Conservation (phyloP, 2,888 invertebrate genomes). For the Apeira syringaria region DNA sequence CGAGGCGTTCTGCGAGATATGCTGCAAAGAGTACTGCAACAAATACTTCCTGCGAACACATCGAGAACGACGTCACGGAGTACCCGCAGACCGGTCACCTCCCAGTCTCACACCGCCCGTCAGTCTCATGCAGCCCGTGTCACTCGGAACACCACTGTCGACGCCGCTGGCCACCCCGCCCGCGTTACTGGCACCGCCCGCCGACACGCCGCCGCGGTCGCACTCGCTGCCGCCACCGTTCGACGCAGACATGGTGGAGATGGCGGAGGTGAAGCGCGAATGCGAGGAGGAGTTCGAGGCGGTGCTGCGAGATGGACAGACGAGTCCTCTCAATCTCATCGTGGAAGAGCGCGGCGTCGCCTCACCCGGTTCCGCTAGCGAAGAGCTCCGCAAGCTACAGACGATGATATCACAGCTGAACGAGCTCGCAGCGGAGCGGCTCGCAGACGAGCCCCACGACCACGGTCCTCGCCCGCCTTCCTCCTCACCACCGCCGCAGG, state of each 20-base stretch:
- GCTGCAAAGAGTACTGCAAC: constrained; percentile 96
- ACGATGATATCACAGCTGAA: constrained; percentile 95
- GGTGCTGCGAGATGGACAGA: constrained; percentile 84
- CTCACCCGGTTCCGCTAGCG: constrained; percentile 87
- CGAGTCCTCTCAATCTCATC: constrained; percentile 91
- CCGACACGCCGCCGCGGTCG: constrained; percentile 81
- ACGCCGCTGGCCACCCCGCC: constrained; percentile 80
- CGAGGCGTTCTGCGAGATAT: constrained; percentile 96
- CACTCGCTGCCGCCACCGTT: constrained; percentile 61
- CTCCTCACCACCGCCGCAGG: constrained; percentile 65
- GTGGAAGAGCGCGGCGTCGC: constrained; percentile 85
- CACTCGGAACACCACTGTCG: constrained; percentile 85
- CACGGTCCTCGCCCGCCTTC: constrained; percentile 58
- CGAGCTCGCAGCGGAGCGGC: constrained; percentile 87
- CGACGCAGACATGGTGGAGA: constrained; percentile 52
- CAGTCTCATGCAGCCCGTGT: constrained; percentile 59
- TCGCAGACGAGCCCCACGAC: constrained; percentile 63
- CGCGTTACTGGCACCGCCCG: constrained; percentile 85
- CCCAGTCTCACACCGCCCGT: constrained; percentile 61
- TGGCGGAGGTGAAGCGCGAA: constrained; percentile 80
- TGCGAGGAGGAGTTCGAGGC: constrained; percentile 71
- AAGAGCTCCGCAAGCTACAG: constrained; percentile 94
- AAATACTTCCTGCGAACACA: constrained; percentile 96
- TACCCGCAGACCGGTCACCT: constrained; percentile 83
- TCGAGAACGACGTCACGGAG: constrained; percentile 96